Conservation (phyloP, 2,797 vertebrate genomes). For the Percopsis omiscomaycus region DNA sequence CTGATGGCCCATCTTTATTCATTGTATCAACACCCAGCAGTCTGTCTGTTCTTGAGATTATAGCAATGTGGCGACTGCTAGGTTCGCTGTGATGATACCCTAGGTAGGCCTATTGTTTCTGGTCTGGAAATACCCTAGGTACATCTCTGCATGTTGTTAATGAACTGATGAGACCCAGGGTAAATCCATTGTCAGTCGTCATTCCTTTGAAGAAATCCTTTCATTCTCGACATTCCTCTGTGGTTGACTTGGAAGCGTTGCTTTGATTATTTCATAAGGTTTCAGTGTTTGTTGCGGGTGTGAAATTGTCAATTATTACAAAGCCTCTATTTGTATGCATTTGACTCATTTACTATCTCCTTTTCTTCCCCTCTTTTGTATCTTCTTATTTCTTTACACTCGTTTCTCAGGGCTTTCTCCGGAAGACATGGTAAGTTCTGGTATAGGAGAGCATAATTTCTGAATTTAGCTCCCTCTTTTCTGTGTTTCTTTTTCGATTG, state of each 20-base stretch:
- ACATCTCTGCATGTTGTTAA: conserved; percentile 48
- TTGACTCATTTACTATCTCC: conserved; percentile 15
- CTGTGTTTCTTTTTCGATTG: neutral
- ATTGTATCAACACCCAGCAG: conserved; percentile 49
- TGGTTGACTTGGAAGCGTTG: conserved; percentile 48
- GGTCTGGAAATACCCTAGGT: conserved; percentile 49
- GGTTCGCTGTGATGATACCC: conserved; percentile 29
- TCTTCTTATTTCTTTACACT: neutral
- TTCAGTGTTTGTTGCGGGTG: conserved; percentile 25
- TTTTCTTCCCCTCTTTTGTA: neutral
- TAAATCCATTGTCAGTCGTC: conserved; percentile 48
- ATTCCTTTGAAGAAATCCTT: conserved; percentile 44
- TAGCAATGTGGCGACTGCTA: conserved; percentile 38
- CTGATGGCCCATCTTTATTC: conserved; percentile 34
- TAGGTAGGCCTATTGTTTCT: conserved; percentile 16
- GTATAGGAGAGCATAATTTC: neutral
- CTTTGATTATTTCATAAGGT: neutral
- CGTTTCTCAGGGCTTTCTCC: conserved; percentile 85
- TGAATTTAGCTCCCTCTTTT: neutral
- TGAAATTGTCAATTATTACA: conserved; percentile 40
- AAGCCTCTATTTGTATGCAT: conserved; percentile 10
- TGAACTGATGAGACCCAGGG: conserved; percentile 51
- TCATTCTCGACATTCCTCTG: conserved; percentile 59
- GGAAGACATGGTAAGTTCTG: conserved; percentile 89
- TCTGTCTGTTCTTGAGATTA: conserved; percentile 20